These are phyloP conservation scores for Proctacanthus coquilletti DNA, from an alignment of 1,140 invertebrate genomes.

Conservation along the genomic window DNA sequence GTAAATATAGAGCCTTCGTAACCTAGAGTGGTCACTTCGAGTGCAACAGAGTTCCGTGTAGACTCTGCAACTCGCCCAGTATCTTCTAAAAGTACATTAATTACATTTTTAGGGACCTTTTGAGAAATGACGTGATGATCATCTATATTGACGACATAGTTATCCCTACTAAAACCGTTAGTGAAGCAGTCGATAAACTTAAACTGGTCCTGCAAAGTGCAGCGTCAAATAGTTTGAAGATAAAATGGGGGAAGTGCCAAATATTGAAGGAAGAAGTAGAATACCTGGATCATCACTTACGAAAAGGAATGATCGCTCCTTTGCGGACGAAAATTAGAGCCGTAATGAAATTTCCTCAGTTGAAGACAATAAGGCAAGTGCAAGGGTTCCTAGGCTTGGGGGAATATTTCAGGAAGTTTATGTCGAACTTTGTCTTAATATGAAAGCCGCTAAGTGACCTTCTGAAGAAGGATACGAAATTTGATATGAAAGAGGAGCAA, in stretches of 20 bases:
- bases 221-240: conserved; percentile 4
- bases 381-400: not conserved
- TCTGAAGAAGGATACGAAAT: too few relatives aligned
- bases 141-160: conserved; percentile 10
- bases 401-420: not conserved
- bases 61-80: conserved; percentile 14
- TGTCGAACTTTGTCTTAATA: too few relatives aligned
- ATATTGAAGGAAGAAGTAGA: conserved; percentile 5
- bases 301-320: not conserved
- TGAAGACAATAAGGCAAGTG: not conserved
- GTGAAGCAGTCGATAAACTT: conserved; percentile 4
- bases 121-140: conserved; percentile 7
- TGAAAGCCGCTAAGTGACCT: too few relatives aligned
- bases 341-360: not conserved
- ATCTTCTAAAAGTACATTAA: conserved; percentile 30
- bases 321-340: not conserved
- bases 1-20: conserved; percentile 2
- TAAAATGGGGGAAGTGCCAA: conserved; percentile 9
- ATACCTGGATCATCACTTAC: not conserved
- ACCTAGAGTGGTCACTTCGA: conserved; percentile 3
- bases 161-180: not conserved
- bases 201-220: conserved; percentile 5
- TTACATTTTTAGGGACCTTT: conserved; percentile 4
- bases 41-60: conserved; percentile 9
- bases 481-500: too few relatives aligned